These are phyloP conservation scores for Sebastes baramenuke DNA, from an alignment of 2,797 vertebrate genomes.

Conservation along the genomic window DNA sequence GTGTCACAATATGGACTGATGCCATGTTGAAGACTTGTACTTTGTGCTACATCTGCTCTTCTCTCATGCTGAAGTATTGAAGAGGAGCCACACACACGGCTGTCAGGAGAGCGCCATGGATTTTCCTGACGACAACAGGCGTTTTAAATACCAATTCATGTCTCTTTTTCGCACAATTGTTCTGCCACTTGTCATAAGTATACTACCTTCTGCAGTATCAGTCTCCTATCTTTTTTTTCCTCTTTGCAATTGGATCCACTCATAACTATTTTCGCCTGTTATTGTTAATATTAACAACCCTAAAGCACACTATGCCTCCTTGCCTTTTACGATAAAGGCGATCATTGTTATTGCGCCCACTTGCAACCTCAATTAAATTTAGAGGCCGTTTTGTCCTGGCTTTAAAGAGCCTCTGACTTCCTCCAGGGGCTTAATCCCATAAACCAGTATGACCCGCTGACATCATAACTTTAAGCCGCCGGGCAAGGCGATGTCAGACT, in stretches of 20 bases:
- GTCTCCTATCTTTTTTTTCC: background rate
- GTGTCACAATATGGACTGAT: slow-evolving; percentile 62
- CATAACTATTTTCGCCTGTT: slow-evolving; percentile 22
- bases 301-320: slow-evolving; percentile 41
- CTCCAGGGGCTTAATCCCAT: slow-evolving; percentile 78
- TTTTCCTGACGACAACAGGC: slow-evolving; percentile 41
- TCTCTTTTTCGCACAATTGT: slow-evolving; percentile 4
- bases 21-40: slow-evolving; percentile 52
- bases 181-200: slow-evolving; percentile 22
- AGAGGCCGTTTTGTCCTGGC: slow-evolving; percentile 77
- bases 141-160: slow-evolving; percentile 35
- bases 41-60: slow-evolving; percentile 43
- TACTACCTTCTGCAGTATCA: background rate
- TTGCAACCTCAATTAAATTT: slow-evolving; percentile 83
- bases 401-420: slow-evolving; percentile 74
- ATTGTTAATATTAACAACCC: slow-evolving; percentile 59
- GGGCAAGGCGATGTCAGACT: slow-evolving; percentile 52
- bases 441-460: slow-evolving; percentile 74
- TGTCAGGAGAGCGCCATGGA: slow-evolving; percentile 23
- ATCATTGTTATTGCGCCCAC: slow-evolving; percentile 77
- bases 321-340: slow-evolving; percentile 68
- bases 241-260: slow-evolving; percentile 24
- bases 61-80: slow-evolving; percentile 16
- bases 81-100: slow-evolving; percentile 24
- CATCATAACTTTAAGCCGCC: slow-evolving; percentile 72